A percentile compares a stretch with the other conserved stretches of the same genome.
Conservation (phyloP, 1,140 invertebrate genomes). For the Apolygus lucorum region DNA sequence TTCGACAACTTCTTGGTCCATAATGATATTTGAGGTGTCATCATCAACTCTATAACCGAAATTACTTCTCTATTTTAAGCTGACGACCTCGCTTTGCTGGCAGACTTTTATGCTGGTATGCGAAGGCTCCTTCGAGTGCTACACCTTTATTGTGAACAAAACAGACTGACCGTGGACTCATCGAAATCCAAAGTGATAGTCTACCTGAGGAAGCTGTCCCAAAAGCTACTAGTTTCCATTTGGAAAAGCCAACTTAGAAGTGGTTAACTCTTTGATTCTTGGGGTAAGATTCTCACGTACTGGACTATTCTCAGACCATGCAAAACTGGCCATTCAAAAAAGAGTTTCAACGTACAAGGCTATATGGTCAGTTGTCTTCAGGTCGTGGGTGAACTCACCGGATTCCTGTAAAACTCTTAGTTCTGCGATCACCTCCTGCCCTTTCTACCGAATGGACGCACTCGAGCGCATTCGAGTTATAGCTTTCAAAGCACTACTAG, state of each 20-base stretch:
- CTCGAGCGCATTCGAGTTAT: neutral
- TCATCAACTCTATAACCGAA: neutral
- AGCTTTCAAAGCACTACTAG: neutral
- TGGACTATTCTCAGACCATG: neutral
- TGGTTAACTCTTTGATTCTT: neutral
- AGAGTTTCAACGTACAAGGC: neutral
- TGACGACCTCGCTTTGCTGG: slow-evolving; percentile 30
- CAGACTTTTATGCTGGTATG: slow-evolving; percentile 17
- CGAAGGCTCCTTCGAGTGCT: slow-evolving; percentile 20
- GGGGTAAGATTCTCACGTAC: neutral
- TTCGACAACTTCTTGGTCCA: slow-evolving; percentile 19
- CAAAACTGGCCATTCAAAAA: neutral
- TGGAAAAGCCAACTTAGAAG: neutral
- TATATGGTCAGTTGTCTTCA: neutral
- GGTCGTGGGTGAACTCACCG: neutral
- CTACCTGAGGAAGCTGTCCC: slow-evolving; percentile 18
- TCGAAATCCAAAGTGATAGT: slow-evolving; percentile 30
- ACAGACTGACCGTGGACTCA: slow-evolving; percentile 18
- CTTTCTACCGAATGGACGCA: neutral
- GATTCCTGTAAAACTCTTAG: neutral
- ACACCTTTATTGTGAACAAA: slow-evolving; percentile 23
- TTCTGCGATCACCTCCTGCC: neutral
- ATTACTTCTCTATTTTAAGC: slow-evolving; percentile 30
- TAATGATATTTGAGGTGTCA: neutral
- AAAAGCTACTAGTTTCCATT: neutral